A percentile compares a stretch with the other conserved stretches of the same genome.
Conservation (phyloP, 92 coral and sea anemone species). For the Palythoa grandis region DNA sequence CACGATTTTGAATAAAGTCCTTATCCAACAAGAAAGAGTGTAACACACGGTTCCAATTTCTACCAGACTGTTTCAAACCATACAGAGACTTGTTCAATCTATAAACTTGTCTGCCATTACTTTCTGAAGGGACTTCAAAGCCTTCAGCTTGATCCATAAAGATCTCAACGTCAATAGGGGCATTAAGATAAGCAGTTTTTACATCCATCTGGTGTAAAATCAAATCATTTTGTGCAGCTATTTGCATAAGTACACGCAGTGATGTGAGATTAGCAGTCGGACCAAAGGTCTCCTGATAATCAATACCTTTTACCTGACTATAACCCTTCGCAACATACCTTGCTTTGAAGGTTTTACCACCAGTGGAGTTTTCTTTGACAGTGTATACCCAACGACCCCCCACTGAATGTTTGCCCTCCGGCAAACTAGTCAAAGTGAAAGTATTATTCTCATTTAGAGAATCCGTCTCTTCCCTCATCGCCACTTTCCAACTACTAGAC, state of each 20-base stretch:
- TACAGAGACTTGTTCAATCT: slow-evolving; percentile 48
- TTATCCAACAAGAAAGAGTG: slow-evolving; percentile 54
- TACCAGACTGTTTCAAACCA: slow-evolving; percentile 58
- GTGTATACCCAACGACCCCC: slow-evolving; percentile 56
- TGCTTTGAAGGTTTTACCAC: slow-evolving; percentile 47
- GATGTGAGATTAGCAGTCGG: slow-evolving; percentile 52
- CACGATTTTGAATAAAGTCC: slow-evolving; percentile 47
- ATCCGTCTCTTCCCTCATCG: slow-evolving; percentile 61
- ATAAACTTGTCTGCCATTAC: slow-evolving; percentile 39
- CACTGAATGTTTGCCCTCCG: slow-evolving; percentile 50
- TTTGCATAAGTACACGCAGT: slow-evolving; percentile 48
- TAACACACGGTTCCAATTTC: slow-evolving; percentile 46
- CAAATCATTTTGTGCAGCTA: slow-evolving; percentile 55
- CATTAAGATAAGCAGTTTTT: slow-evolving; percentile 51
- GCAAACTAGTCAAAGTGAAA: slow-evolving; percentile 38
- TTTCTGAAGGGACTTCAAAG: slow-evolving; percentile 37
- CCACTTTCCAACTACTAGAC: slow-evolving; percentile 51
- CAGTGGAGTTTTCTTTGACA: slow-evolving; percentile 47
- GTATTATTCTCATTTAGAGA: slow-evolving; percentile 60
- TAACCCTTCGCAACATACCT: slow-evolving; percentile 57
- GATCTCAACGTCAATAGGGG: slow-evolving; percentile 59
- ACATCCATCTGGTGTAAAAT: slow-evolving; percentile 56
- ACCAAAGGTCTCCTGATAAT: slow-evolving; percentile 50
- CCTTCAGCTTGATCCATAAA: slow-evolving; percentile 63
- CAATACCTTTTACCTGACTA: slow-evolving; percentile 49